Evolutionary conservation across 1,140 invertebrate genomes (phyloP).

Genomic region (Lucilia cuprina): DNA sequence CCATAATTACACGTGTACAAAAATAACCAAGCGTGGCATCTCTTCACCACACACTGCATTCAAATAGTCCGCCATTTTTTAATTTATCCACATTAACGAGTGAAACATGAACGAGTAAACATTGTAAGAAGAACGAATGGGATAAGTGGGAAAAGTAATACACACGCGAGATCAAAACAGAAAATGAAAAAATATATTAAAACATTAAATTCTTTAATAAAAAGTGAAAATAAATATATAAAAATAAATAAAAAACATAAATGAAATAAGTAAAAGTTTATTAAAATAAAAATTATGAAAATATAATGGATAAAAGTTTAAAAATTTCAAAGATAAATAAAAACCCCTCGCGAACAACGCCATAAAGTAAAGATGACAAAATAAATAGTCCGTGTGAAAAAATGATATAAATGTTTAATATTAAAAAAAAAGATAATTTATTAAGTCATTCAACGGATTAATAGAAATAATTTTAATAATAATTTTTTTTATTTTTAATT

Average conservation of each 20-base stretch:
- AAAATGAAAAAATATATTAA: conserved; percentile 4
- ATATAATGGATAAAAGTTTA: neutral
- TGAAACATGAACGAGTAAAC: neutral
- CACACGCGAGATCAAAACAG: conserved; percentile 30
- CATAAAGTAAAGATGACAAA: neutral
- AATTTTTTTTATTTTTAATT: neutral
- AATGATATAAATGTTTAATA: conserved; percentile 51
- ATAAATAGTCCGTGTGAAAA: conserved; percentile 34
- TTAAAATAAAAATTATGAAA: neutral
- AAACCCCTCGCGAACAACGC: neutral
- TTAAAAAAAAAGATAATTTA: neutral
- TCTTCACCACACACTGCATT: neutral
- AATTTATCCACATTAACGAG: neutral
- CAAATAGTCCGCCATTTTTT: neutral
- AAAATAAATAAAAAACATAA: neutral
- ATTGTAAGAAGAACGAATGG: neutral
- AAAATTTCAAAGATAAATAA: neutral
- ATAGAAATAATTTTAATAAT: neutral
- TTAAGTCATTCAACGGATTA: neutral
- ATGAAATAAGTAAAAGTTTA: too few relatives aligned
- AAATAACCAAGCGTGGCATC: too few relatives aligned
- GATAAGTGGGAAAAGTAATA: conserved; percentile 17
- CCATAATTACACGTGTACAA: neutral
- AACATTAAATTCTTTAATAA: conserved; percentile 2
- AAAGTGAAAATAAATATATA: neutral